Evolutionary conservation across 2,888 invertebrate species (phyloP).

Genomic region (Drosophila paracracens): DNA sequence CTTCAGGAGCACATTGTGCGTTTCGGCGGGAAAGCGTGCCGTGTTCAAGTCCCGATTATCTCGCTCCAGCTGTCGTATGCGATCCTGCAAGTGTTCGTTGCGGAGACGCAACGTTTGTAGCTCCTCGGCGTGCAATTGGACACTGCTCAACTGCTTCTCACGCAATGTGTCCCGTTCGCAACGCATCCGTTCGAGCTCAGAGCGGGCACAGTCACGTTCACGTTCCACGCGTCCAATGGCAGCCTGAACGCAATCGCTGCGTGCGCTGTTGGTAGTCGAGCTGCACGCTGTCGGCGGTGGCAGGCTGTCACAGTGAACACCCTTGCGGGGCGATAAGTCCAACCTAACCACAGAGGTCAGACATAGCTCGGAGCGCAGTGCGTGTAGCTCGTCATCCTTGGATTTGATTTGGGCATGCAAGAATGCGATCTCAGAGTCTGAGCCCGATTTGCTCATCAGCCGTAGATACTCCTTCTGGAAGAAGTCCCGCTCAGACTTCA

Average conservation of each 20-base stretch:
- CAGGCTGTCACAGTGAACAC: constrained; percentile 32
- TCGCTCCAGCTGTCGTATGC: constrained; percentile 86
- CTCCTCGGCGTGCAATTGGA: constrained; percentile 85
- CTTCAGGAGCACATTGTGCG: constrained; percentile 86
- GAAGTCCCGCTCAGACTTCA: constrained; percentile 83
- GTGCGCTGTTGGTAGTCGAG: constrained; percentile 33
- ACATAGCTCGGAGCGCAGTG: constrained; percentile 74
- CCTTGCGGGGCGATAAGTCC: constrained; percentile 49
- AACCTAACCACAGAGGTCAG: constrained; percentile 35
- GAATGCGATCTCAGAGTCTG: constrained; percentile 82
- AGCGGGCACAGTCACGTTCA: constrained; percentile 86
- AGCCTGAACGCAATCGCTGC: constrained; percentile 83
- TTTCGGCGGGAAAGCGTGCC: constrained; percentile 86
- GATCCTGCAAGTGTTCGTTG: constrained; percentile 86
- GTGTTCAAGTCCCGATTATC: constrained; percentile 87
- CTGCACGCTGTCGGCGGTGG: constrained; percentile 38
- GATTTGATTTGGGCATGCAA: constrained; percentile 82
- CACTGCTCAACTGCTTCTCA: constrained; percentile 86
- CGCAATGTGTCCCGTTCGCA: constrained; percentile 87
- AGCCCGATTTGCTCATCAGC: constrained; percentile 77
- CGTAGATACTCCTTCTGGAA: constrained; percentile 84
- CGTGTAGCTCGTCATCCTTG: constrained; percentile 82
- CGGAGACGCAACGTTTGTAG: constrained; percentile 86
- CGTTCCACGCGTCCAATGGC: constrained; percentile 83
- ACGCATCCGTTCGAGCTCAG: constrained; percentile 87